Evolutionary conservation across 2,113 vertebrate species (phyloP), one percentile per base, ranked within the genome.

Genomic region (Vombatus ursinus): DNA sequence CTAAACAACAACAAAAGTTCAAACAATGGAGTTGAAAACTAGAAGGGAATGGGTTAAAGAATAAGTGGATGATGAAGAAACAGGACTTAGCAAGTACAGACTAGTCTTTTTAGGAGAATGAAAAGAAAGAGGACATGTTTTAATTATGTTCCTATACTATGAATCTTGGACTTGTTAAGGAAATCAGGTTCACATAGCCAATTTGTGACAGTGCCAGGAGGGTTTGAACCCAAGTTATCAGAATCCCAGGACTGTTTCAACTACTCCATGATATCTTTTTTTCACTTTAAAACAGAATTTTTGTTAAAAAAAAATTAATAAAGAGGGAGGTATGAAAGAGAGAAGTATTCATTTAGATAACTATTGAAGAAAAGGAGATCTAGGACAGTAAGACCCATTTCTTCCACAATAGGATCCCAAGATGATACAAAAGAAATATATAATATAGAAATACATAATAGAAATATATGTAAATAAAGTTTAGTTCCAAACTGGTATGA

Each of bases 281-380:
- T 37, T 68, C 57, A 68, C 28, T 37, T 77, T 24, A 24, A 53
- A 53, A 53, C n/a, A n/a, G 37, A 1, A 9, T 61, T 31, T 68
- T 77, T 57, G 2, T n/a, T n/a, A n/a, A n/a, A 57, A 68, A 61
- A 61, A 68, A 98, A 97, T 98, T 97, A 95, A 97, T 93, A 97
- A 96, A 97, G 94, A 96, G 52, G 89, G 92, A 97, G 16, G 50
- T 37, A 96, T 95, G 52, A 57, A 93, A 95, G 95, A 77, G 94
- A 96, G 54, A 92, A 95, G 95, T 52, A 68, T 47, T 91, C 47
- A 90, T 97, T 98, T 98, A 97, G 97, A 97, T 97, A 97, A 98
- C 96, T 97, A 91, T 95, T 96, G 96, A 95, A 96, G 92, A 97
- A 96, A 98, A 98, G 89, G 94, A 90, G 93, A 97, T 95, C 51